A percentile compares a stretch with the other conserved stretches of the same genome.
These are phyloP conservation scores for Torymus auratus DNA, from an alignment of 2,888 invertebrate species.

Conservation along the genomic window DNA sequence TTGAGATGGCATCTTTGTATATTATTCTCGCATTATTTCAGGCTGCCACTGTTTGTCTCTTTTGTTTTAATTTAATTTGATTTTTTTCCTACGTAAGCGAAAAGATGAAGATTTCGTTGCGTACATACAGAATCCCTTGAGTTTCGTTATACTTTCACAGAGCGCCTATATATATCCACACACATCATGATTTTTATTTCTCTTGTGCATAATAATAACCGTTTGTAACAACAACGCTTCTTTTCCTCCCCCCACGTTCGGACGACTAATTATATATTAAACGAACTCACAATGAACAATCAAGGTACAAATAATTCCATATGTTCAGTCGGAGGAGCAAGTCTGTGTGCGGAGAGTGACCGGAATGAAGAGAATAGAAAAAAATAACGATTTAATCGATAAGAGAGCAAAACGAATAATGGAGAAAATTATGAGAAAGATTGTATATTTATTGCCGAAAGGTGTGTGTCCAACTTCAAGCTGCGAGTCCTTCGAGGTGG, in stretches of 20 bases:
- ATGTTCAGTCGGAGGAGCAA: conserved; percentile 57
- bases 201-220: neutral
- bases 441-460: conserved; percentile 55
- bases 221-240: neutral
- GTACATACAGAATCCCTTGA: no score
- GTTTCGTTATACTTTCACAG: no score
- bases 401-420: conserved; percentile 15
- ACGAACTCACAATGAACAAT: conserved; percentile 25
- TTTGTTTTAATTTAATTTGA: conserved; percentile 3
- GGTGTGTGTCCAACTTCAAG: conserved; percentile 57
- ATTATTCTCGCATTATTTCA: conserved; percentile 38
- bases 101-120: no score
- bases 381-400: conserved; percentile 42
- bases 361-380: conserved; percentile 61
- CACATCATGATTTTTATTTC: neutral
- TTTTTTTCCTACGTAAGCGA: no score
- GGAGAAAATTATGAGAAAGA: conserved; percentile 23
- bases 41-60: conserved; percentile 23
- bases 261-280: conserved; percentile 26
- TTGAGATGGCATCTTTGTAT: conserved; percentile 28
- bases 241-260: conserved; percentile 3
- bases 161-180: no score
- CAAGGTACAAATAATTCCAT: conserved; percentile 58
- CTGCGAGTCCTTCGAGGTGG: conserved; percentile 57
- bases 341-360: conserved; percentile 59